These are phyloP conservation scores for Macrobrachium rosenbergii DNA, from an alignment of 1,140 invertebrate genomes.

Conservation along the genomic window DNA sequence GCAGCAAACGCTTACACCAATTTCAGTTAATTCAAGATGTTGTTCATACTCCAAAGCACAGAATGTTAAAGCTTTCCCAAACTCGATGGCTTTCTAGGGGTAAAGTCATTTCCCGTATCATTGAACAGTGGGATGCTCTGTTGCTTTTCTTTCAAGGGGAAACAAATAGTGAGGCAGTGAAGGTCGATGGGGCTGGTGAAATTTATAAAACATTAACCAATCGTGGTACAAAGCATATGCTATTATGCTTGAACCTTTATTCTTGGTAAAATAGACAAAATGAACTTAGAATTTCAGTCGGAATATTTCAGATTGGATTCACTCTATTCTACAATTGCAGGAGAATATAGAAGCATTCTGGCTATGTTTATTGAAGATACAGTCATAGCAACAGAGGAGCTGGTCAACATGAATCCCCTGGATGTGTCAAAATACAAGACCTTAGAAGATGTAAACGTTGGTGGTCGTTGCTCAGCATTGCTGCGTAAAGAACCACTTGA, in stretches of 20 bases:
- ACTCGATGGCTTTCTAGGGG: neutral
- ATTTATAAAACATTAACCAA: slow-evolving; percentile 27
- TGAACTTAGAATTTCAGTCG: slow-evolving; percentile 34
- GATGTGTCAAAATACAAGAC: neutral
- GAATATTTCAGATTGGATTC: slow-evolving; percentile 25
- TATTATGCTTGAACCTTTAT: slow-evolving; percentile 35
- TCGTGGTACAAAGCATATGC: slow-evolving; percentile 28
- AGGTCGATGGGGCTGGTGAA: slow-evolving; percentile 30
- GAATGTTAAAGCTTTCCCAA: no score
- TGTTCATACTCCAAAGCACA: slow-evolving; percentile 5
- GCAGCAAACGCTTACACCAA: slow-evolving; percentile 8
- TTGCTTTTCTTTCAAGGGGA: no score
- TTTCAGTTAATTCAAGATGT: slow-evolving; percentile 14
- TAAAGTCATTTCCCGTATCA: no score
- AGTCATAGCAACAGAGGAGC: slow-evolving; percentile 9
- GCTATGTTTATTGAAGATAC: slow-evolving; percentile 8
- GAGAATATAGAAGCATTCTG: slow-evolving; percentile 17
- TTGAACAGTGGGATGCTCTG: no score
- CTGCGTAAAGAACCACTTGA: no score
- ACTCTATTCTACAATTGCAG: slow-evolving; percentile 14
- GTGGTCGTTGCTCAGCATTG: no score
- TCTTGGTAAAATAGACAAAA: slow-evolving; percentile 25
- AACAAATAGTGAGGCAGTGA: no score
- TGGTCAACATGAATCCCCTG: neutral
- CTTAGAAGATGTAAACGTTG: no score